Percentiles rank a stretch among this genome's conserved stretches.
Conservation (phyloP, 2,113 vertebrate species). For the Callospermophilus lateralis region DNA sequence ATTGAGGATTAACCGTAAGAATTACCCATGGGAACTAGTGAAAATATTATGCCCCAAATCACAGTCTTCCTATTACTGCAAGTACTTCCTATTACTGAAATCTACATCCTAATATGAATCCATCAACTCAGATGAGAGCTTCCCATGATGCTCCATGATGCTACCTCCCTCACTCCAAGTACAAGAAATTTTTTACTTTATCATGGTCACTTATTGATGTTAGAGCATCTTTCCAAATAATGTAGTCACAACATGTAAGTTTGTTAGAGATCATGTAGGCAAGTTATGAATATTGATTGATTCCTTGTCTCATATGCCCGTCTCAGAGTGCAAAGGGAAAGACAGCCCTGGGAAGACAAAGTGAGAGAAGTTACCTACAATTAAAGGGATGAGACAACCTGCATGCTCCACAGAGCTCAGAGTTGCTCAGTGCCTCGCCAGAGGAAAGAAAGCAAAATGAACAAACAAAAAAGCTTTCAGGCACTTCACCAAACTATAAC, state of each 20-base stretch:
- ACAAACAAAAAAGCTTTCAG: neutral
- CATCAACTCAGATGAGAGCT: neutral
- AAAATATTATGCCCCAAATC: neutral
- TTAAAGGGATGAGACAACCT: neutral
- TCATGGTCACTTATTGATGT: neutral
- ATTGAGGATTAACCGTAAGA: neutral
- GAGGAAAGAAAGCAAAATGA: neutral
- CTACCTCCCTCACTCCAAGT: neutral
- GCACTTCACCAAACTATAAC: neutral
- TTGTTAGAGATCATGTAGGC: neutral
- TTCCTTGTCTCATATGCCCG: neutral
- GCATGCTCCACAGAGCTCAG: neutral
- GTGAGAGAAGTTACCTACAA: neutral
- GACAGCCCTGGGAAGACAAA: neutral
- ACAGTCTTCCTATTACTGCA: neutral
- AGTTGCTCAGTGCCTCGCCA: neutral
- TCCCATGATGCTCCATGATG: neutral
- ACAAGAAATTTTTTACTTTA: neutral
- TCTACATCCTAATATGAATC: neutral
- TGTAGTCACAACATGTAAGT: neutral
- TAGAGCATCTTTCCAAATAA: neutral
- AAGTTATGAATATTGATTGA: neutral
- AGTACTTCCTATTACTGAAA: neutral
- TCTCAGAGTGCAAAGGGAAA: neutral
- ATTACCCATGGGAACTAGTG: neutral